These are phyloP conservation scores for Schmidtea mediterranea DNA, from an alignment of 1,140 invertebrate species.

Conservation along the genomic window DNA sequence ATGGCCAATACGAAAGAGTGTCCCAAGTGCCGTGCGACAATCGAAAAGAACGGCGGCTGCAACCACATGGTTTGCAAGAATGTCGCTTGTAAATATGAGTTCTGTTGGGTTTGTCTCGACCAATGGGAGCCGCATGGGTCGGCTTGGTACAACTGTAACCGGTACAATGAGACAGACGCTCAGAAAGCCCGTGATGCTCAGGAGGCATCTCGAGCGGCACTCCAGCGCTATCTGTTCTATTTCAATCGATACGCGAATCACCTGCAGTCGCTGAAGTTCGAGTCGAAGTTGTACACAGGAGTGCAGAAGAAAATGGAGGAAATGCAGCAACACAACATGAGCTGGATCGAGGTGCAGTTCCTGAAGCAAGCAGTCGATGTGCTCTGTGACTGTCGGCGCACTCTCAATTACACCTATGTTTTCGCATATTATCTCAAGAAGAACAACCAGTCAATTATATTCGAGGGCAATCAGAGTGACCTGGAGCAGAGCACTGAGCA, in stretches of 20 bases:
- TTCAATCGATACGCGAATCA: constrained; percentile 98
- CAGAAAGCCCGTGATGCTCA: constrained; percentile 79
- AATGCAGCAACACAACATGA: constrained; percentile 98
- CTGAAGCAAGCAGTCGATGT: constrained; percentile 89
- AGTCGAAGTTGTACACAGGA: constrained; percentile 30
- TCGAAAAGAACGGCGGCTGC: constrained; percentile 67
- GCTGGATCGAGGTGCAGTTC: constrained; percentile 96
- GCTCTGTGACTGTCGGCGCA: constrained; percentile 78
- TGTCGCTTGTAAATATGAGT: constrained; percentile 84
- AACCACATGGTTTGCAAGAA: constrained; percentile 99
- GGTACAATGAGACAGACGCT: constrained; percentile 84
- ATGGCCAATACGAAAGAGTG: constrained; percentile 97
- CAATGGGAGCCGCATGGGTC: constrained; percentile 94
- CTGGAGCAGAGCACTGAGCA: constrained; percentile 82
- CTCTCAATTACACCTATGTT: constrained; percentile 93
- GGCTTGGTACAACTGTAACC: constrained; percentile 93
- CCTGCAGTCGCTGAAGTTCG: constrained; percentile 90
- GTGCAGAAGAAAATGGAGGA: constrained; percentile 96
- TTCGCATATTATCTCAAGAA: constrained; percentile 92
- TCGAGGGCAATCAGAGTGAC: constrained; percentile 95
- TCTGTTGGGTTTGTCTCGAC: constrained; percentile 94
- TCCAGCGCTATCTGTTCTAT: constrained; percentile 82
- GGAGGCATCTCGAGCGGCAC: constrained; percentile 56
- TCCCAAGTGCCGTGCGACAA: constrained; percentile 87
- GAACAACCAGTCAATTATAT: constrained; percentile 94